These are phyloP conservation scores for Galeopsomyia nigrocyanea DNA, from an alignment of 2,888 invertebrate genomes.

Conservation along the genomic window DNA sequence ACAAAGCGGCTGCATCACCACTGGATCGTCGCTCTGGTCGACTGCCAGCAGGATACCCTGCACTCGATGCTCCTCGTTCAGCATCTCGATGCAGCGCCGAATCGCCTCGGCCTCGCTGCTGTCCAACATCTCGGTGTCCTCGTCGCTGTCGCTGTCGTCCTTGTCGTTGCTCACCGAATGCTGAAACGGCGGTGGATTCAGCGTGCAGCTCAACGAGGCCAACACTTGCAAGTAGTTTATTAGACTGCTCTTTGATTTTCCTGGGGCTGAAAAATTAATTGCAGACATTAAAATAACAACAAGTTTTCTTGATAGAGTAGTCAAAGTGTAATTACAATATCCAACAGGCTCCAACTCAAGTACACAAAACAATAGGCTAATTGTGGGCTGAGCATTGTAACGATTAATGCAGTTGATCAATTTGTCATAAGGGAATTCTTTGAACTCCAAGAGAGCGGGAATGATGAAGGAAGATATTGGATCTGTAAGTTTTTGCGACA, in stretches of 20 bases:
- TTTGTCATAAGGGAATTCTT: conserved; percentile 70
- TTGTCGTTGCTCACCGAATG: conserved; percentile 70
- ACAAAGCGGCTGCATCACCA: conserved; percentile 78
- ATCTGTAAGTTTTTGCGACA: conserved; percentile 77
- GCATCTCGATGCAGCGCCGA: conserved; percentile 74
- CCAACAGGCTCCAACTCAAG: conserved; percentile 77
- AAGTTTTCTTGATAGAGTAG: not conserved
- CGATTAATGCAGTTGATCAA: conserved; percentile 70
- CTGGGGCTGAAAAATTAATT: conserved; percentile 50
- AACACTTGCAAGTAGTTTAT: conserved; percentile 74
- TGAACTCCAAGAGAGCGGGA: conserved; percentile 74
- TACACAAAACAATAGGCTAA: conserved; percentile 79
- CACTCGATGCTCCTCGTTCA: conserved; percentile 77
- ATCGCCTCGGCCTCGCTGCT: conserved; percentile 71
- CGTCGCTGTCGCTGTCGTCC: conserved; percentile 72
- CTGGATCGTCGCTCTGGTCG: conserved; percentile 70
- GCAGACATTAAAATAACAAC: conserved; percentile 7
- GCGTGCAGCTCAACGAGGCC: conserved; percentile 69
- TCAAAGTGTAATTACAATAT: conserved; percentile 72
- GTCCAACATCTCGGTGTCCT: conserved; percentile 72
- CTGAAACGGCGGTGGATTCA: conserved; percentile 69
- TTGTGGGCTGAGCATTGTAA: conserved; percentile 70
- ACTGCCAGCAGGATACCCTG: conserved; percentile 72
- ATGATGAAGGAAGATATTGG: conserved; percentile 79
- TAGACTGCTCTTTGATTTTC: conserved; percentile 57